Evolutionary conservation across 2,888 invertebrate genomes (phyloP).

Genomic region (Rotaria sp.): DNA sequence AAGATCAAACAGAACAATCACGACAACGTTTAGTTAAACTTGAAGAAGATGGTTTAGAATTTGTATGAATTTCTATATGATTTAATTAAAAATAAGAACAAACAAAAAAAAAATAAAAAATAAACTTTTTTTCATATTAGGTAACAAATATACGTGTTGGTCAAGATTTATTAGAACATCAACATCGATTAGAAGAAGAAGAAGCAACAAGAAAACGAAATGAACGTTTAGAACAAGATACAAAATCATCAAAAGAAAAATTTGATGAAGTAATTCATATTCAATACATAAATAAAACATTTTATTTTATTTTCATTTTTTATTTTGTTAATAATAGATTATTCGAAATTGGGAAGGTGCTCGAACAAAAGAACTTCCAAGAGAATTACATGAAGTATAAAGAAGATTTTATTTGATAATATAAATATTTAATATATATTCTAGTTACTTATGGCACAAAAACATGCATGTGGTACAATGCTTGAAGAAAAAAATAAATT

Average conservation of each 20-base stretch:
- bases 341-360: conserved; percentile 56
- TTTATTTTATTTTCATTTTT: background rate
- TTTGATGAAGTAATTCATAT: conserved; percentile 52
- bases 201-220: conserved; percentile 51
- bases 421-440: background rate
- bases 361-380: conserved; percentile 54
- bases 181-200: conserved; percentile 51
- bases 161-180: conserved; percentile 53
- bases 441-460: conserved; percentile 55
- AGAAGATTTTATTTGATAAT: background rate
- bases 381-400: conserved; percentile 53
- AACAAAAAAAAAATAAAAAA: background rate
- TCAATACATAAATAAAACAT: background rate
- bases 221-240: conserved; percentile 54
- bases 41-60: conserved; percentile 52
- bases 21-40: conserved; percentile 52
- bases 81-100: background rate
- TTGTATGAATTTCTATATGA: conserved; percentile 43
- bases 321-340: conserved; percentile 49
- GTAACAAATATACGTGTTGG: conserved; percentile 54
- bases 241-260: conserved; percentile 52
- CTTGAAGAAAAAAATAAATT: conserved; percentile 56
- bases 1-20: conserved; percentile 54
- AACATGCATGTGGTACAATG: conserved; percentile 53
- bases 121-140: background rate